Percentiles rank a stretch among this genome's conserved stretches.
Conservation (phyloP, 2,113 vertebrate species). For the Enhydra lutris region DNA sequence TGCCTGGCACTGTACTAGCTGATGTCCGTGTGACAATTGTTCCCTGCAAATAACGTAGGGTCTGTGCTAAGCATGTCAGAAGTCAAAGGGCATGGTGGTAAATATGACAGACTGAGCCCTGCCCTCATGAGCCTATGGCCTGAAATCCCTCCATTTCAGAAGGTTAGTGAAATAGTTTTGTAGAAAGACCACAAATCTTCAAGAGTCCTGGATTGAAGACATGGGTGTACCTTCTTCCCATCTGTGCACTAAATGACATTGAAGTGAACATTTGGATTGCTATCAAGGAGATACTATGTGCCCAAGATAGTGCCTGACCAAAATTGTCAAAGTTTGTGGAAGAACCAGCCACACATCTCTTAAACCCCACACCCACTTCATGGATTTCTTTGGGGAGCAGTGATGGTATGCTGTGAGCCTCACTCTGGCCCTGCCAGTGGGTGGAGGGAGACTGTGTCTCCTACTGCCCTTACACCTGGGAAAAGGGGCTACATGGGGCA, state of each 20-base stretch:
- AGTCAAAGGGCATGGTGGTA: too few species aligned
- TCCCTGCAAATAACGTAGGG: neutral
- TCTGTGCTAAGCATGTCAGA: fast-evolving
- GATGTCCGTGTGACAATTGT: neutral
- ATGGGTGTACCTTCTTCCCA: neutral
- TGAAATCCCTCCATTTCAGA: neutral
- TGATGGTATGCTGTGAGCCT: neutral
- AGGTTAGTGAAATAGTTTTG: fast-evolving
- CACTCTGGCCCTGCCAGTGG: neutral
- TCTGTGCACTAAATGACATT: neutral
- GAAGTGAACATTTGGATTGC: neutral
- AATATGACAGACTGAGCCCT: neutral
- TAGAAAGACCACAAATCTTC: neutral
- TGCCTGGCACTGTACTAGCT: too few species aligned
- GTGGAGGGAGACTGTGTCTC: too few species aligned
- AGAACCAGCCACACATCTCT: neutral
- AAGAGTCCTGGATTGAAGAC: neutral
- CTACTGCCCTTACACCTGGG: neutral
- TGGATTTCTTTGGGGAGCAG: neutral
- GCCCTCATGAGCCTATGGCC: neutral
- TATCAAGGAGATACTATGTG: neutral
- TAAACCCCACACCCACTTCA: too few species aligned
- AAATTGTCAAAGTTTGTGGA: neutral
- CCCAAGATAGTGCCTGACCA: neutral
- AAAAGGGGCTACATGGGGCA: neutral